Percentiles rank a stretch among this genome's conserved stretches.
Conservation (phyloP, 2,113 vertebrate species). For the Myocastor coypus region DNA sequence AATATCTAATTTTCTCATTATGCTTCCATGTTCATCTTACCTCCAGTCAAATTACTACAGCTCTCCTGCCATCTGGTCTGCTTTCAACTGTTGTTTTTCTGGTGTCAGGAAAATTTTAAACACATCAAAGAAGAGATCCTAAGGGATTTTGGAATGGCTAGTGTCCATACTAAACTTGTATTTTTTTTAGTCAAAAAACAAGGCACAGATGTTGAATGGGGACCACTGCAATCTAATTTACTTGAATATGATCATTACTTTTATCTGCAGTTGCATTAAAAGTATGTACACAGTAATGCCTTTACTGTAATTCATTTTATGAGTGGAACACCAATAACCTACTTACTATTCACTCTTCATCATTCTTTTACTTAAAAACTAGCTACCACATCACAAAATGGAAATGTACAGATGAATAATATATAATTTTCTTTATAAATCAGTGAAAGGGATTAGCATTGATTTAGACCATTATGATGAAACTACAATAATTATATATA, state of each 20-base stretch:
- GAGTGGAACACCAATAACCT: not conserved
- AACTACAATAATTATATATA: not conserved
- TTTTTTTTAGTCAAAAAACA: not conserved
- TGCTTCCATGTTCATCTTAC: slow-evolving; percentile 70
- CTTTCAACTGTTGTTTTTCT: slow-evolving; percentile 79
- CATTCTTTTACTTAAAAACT: not conserved
- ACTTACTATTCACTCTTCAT: not conserved
- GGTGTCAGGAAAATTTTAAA: slow-evolving; percentile 79
- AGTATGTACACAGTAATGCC: not conserved
- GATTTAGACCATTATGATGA: not conserved
- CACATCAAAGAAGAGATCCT: not conserved
- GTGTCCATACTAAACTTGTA: slow-evolving; percentile 38
- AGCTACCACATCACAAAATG: not conserved
- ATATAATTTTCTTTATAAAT: not conserved
- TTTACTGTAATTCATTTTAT: not conserved
- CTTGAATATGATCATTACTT: not conserved
- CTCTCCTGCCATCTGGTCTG: slow-evolving; percentile 80
- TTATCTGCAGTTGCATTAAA: not conserved
- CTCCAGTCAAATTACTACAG: slow-evolving; percentile 76
- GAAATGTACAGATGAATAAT: not conserved
- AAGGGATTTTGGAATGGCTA: slow-evolving; percentile 56
- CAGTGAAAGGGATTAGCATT: not conserved
- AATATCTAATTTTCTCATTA: slow-evolving; percentile 77
- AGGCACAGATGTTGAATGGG: not conserved
- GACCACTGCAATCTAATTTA: not conserved